These are phyloP conservation scores for Tiliqua scincoides DNA, from an alignment of 2,113 vertebrate genomes.

Conservation along the genomic window DNA sequence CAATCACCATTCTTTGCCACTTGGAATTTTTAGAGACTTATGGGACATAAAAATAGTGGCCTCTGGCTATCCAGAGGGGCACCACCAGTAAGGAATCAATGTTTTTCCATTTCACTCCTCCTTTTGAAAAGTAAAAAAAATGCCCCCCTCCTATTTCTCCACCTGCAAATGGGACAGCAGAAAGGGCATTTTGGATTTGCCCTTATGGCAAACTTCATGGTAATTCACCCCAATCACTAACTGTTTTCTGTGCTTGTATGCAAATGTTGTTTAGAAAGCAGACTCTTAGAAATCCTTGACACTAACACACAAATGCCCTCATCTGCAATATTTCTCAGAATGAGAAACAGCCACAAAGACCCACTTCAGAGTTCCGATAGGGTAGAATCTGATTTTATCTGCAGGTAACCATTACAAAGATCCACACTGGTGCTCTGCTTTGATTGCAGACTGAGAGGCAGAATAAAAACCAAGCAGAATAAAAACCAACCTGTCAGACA, in stretches of 20 bases:
- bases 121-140: no score
- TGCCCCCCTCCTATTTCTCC: no score
- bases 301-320: not conserved
- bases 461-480: not conserved
- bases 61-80: no score
- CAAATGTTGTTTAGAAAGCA: not conserved
- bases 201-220: not conserved
- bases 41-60: no score
- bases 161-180: no score
- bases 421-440: constrained; percentile 5
- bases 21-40: no score
- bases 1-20: no score
- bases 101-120: no score
- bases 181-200: no score
- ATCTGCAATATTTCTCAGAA: not conserved
- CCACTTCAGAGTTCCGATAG: not conserved
- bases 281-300: not conserved
- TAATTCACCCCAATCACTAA: not conserved
- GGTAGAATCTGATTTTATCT: not conserved
- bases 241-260: not conserved
- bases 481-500: constrained; percentile 26
- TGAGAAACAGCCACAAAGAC: not conserved
- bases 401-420: constrained; percentile 38
- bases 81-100: no score
- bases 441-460: constrained; percentile 14